phyloP scores from a whole-genome alignment of 2,113 vertebrate species.

The Leuciscus idus region DNA sequence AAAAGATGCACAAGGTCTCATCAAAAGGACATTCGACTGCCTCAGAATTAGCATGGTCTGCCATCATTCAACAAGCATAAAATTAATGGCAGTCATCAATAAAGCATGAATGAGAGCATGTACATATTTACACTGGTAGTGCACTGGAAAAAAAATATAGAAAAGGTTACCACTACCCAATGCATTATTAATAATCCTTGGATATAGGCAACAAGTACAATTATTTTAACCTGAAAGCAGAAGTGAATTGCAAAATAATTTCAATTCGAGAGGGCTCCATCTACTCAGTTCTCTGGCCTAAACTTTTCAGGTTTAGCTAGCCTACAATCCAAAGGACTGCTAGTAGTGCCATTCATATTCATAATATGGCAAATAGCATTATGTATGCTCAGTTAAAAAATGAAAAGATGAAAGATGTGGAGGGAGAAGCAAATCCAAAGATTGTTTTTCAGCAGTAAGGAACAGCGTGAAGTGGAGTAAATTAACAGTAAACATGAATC shows the following conservation, averaged over 20 bases:
- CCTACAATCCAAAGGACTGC: neutral
- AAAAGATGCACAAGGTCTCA: neutral
- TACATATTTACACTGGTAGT: neutral
- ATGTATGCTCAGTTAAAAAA: neutral
- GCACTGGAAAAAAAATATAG: neutral
- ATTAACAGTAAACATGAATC: conserved; percentile 27
- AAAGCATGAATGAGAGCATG: conserved; percentile 26
- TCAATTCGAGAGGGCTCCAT: neutral
- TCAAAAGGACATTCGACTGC: neutral
- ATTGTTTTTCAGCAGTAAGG: neutral
- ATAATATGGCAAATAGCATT: neutral
- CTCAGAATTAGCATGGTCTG: neutral
- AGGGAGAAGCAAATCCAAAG: conserved; percentile 4
- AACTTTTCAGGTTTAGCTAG: neutral
- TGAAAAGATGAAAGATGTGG: neutral
- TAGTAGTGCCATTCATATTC: neutral
- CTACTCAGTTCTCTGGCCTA: neutral
- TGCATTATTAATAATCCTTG: conserved; percentile 17
- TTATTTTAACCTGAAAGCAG: neutral
- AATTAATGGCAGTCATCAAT: conserved; percentile 23
- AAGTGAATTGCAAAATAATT: neutral
- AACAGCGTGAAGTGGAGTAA: neutral
- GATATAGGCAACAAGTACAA: neutral
- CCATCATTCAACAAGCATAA: conserved; percentile 20
- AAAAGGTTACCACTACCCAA: conserved; percentile 1